These are phyloP conservation scores for Willowsia nigromaculata DNA, from an alignment of 2,888 invertebrate genomes.

Conservation along the genomic window DNA sequence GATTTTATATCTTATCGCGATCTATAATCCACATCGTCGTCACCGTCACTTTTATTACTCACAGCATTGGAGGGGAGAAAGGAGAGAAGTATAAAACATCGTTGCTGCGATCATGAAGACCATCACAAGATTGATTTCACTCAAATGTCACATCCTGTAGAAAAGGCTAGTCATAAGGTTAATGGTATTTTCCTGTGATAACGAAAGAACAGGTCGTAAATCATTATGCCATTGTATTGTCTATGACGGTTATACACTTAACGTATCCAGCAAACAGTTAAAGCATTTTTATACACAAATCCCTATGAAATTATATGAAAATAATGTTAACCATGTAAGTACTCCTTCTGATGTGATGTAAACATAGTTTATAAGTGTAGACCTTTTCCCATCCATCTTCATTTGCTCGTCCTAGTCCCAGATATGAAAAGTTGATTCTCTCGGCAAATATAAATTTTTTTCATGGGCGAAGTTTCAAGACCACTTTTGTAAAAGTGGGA, in stretches of 20 bases:
- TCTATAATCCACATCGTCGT: neutral
- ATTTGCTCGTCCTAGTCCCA: constrained; percentile 57
- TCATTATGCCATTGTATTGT: too few species aligned
- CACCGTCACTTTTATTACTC: constrained; percentile 14
- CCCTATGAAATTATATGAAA: too few species aligned
- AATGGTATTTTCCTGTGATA: constrained; percentile 3
- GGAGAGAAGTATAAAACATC: neutral
- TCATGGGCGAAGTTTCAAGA: constrained; percentile 46
- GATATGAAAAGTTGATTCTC: constrained; percentile 42
- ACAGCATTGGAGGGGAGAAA: neutral
- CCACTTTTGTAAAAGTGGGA: neutral
- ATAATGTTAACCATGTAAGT: too few species aligned
- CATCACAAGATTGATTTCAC: constrained; percentile 59
- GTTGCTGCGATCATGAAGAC: constrained; percentile 51
- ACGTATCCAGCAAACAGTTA: too few species aligned
- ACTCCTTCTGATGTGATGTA: too few species aligned
- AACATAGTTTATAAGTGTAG: neutral
- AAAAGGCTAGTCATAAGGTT: constrained; percentile 21
- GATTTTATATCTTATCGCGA: neutral
- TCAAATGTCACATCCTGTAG: constrained; percentile 63
- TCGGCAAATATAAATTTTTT: constrained; percentile 1
- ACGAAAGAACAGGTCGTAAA: too few species aligned
- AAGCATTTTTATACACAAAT: too few species aligned
- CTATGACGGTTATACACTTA: too few species aligned
- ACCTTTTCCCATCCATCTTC: neutral